Evolutionary conservation across 1,140 invertebrate genomes (phyloP).

Genomic region (Cydia strobilella): DNA sequence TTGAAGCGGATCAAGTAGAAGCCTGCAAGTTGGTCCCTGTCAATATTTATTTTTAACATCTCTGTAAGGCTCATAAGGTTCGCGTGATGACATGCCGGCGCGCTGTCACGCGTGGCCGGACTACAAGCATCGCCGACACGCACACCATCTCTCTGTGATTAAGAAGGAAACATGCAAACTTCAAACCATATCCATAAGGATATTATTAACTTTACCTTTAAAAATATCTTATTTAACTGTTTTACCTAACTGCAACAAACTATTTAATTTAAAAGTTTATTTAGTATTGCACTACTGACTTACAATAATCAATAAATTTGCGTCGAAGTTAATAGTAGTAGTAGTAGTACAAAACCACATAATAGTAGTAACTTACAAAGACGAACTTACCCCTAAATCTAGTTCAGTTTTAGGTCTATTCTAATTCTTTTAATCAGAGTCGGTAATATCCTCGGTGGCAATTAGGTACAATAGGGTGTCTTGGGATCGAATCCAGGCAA

Average conservation of each 20-base stretch:
- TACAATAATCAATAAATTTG: too few relatives aligned
- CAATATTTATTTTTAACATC: slow-evolving; percentile 5
- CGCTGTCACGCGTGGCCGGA: slow-evolving; percentile 71
- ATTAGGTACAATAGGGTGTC: too few relatives aligned
- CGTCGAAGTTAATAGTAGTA: too few relatives aligned
- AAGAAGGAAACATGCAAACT: slow-evolving; percentile 6
- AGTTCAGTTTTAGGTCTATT: too few relatives aligned
- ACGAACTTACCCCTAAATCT: too few relatives aligned
- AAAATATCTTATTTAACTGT: background rate
- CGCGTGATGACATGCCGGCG: slow-evolving; percentile 72
- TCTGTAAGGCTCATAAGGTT: slow-evolving; percentile 38
- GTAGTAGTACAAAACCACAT: too few relatives aligned
- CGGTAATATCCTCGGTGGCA: too few relatives aligned
- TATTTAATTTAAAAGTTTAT: too few relatives aligned
- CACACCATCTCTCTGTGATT: slow-evolving; percentile 6
- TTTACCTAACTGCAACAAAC: background rate
- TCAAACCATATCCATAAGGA: background rate
- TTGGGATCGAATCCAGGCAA: too few relatives aligned
- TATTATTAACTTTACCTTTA: background rate
- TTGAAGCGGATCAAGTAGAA: background rate
- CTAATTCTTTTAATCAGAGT: too few relatives aligned
- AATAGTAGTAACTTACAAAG: too few relatives aligned
- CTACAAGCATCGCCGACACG: slow-evolving; percentile 10
- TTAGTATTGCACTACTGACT: too few relatives aligned
- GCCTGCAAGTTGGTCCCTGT: background rate